These are phyloP conservation scores for Polyommatus iphigenia DNA, from an alignment of 2,888 invertebrate species.

Conservation along the genomic window DNA sequence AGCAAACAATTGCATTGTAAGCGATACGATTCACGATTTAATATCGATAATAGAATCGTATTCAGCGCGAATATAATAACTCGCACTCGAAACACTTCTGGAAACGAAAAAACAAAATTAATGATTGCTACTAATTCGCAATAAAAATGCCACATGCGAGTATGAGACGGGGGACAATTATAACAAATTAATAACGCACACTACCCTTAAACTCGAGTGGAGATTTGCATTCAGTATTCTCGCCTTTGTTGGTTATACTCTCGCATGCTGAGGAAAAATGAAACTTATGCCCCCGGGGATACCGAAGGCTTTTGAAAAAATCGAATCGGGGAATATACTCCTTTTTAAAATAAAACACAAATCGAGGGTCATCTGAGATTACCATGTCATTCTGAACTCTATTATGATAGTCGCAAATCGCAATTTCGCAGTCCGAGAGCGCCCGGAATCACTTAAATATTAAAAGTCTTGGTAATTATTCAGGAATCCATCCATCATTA, in stretches of 20 bases:
- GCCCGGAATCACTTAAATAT: conserved; percentile 76
- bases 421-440: conserved; percentile 44
- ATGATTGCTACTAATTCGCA: conserved; percentile 79
- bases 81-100: conserved; percentile 70
- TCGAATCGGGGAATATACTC: conserved; percentile 42
- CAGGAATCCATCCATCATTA: conserved; percentile 81
- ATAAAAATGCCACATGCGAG: conserved; percentile 80
- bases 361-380: conserved; percentile 69
- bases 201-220: conserved; percentile 78
- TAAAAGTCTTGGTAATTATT: conserved; percentile 81
- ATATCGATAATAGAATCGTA: conserved; percentile 55
- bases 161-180: conserved; percentile 73
- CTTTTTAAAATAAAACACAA: conserved; percentile 47
- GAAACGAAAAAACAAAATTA: conserved; percentile 77
- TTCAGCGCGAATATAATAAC: conserved; percentile 48
- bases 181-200: conserved; percentile 79
- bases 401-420: conserved; percentile 45
- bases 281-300: conserved; percentile 39
- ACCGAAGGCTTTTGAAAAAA: conserved; percentile 41
- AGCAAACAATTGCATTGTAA: conserved; percentile 27
- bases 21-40: conserved; percentile 47
- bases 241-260: conserved; percentile 64
- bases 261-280: conserved; percentile 41
- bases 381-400: conserved; percentile 53
- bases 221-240: conserved; percentile 77